Base-by-base conservation (phyloP, 2,113 vertebrate species). In the Peromyscus leucopus region DNA sequence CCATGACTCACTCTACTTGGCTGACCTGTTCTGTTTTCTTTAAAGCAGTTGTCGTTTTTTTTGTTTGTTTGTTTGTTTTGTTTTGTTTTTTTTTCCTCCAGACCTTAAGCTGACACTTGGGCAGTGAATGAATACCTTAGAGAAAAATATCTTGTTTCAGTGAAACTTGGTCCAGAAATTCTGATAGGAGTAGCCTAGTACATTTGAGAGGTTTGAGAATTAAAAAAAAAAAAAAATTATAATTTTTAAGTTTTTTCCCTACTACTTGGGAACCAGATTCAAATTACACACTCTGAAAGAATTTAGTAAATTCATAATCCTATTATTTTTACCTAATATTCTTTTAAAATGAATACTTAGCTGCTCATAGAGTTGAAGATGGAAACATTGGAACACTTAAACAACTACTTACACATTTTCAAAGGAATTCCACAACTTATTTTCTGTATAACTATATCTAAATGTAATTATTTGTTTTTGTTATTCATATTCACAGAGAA, bases 11-110 rank as follows among this genome's bases (percentile, higher is more conserved):
- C 94, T 96, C 76, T 51, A 86, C 46, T 96, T 92, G 78, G 65
- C 83, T 87, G 90, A 57, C 84, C 79, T 93, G 72, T 78, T 57
- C 87, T 65, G 46, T 95, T 97, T 96, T 92, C 78, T 91, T 42
- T 89, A 74, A 93, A 92, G 72, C 57, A 72, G 55, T 36, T 82
- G 90, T 91, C 46, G 51, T 51, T 42, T 42, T 42, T 42, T 42
- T 42, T 42, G 42, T 42, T 42, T 42, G n/a, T n/a, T n/a, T n/a
- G n/a, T 42, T 42, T 42, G 42, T 42, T 42, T 42, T n/a, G n/a
- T n/a, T 42, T 42, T 42, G 42, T 16, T 46, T 4, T 76, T 19
- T 17, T 22, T 48, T 63, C 10, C 21, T 74, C 63, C 24, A 97
- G 86, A 76, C 39, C 61, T 96, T 94, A 96, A 94, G 90, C 94